These are phyloP conservation scores for Grallaria varia DNA, from an alignment of 2,113 vertebrate species.

Conservation along the genomic window DNA sequence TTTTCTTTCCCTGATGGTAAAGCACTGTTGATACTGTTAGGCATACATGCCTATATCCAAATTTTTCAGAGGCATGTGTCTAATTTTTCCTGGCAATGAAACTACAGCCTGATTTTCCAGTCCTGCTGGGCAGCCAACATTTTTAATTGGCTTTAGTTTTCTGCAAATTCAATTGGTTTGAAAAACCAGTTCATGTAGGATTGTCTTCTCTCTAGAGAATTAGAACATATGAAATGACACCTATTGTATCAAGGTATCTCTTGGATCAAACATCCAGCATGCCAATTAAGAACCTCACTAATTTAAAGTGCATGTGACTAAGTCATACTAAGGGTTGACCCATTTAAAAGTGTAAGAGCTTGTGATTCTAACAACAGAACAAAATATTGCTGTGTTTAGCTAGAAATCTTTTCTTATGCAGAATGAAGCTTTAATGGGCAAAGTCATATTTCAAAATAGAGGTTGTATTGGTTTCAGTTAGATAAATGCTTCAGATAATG, in stretches of 20 bases:
- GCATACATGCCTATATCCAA: not conserved
- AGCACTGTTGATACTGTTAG: not conserved
- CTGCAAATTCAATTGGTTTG: not conserved
- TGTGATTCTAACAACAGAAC: not conserved
- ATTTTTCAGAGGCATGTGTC: not conserved
- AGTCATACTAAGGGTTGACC: not conserved
- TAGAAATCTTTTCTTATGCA: not conserved
- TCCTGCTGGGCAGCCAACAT: not conserved
- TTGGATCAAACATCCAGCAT: not conserved
- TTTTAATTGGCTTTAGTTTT: not conserved
- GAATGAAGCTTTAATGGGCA: not conserved
- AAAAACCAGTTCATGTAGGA: not conserved
- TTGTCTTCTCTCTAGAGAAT: not conserved
- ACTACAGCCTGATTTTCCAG: not conserved
- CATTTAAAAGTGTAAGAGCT: conserved; percentile 31
- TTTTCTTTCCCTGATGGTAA: not conserved
- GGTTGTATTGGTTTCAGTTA: not conserved
- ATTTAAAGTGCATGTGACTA: conserved; percentile 35
- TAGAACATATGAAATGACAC: not conserved
- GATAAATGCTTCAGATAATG: not conserved
- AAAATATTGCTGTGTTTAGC: not conserved
- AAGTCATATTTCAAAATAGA: not conserved
- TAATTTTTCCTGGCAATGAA: not conserved
- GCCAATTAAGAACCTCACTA: conserved; percentile 36
- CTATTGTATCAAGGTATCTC: not conserved